Base-by-base conservation (phyloP, 2,797 vertebrate species). In the Mycteria americana region DNA sequence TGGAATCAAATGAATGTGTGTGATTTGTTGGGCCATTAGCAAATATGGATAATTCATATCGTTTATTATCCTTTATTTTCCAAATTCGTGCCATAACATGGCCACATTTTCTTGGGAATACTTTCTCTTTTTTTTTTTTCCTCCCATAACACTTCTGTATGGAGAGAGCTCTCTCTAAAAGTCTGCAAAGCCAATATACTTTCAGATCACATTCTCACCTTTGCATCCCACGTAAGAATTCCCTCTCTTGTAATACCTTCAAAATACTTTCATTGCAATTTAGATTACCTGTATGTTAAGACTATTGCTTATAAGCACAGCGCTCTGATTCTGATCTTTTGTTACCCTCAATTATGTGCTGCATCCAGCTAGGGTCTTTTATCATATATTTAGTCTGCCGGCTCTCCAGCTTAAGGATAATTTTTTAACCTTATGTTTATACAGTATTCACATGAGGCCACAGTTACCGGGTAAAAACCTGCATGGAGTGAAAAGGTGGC, bases 31-130 rank as follows among this genome's bases (percentile, higher is more conserved):
- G 35, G 53, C 53, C 25, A 28, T 33, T 25, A 35, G 13, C 30
- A 46, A 56, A 11, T 13, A 50, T 1, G 0, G 39, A 4, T 8
- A 31, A 80, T 22, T 15, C 22, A 7, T 18, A 10, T 23, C 0
- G 1, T 45, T 91, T 54, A 8, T 41, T 75, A 11, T 17, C 56
- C 46, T 59, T 46, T 23, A 22, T 48, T 64, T 62, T 62, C 28
- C n/a, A 33, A 45, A 46, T 60, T 30, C 25, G 13, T 37, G 16
- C 77, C 4, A 1, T 22, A 65, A 37, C 23, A 6, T 10, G 22
- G 53, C 28, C 27, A 9, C 19, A 3, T 46, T 87, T 77, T n/a
- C 69, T 41, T 56, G 72, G 53, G 39, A 87, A 27, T 23, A 19
- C 16, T 11, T 35, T 28, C 11, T 13, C n/a, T 25, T 14, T 41